Percentiles rank a stretch among this genome's conserved stretches.
Conservation (phyloP, 2,797 vertebrate genomes). For the Pteropus rufus region DNA sequence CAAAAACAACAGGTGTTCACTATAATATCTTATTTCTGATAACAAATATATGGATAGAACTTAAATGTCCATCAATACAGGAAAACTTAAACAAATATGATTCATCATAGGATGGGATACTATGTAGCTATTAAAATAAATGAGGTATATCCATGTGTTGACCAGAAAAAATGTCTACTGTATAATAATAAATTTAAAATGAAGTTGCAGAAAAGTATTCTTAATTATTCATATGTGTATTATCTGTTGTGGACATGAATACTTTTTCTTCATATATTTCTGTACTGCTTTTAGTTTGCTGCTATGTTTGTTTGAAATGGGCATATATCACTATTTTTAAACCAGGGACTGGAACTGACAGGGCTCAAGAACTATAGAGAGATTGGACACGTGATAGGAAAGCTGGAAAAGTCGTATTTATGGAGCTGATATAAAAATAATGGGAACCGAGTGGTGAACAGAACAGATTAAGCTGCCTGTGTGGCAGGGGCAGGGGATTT, state of each 20-base stretch:
- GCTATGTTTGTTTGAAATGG: background rate
- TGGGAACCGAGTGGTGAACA: background rate
- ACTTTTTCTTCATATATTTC: background rate
- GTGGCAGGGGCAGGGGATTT: background rate
- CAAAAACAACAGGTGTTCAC: background rate
- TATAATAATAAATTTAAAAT: slow-evolving; percentile 11
- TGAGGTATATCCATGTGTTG: background rate
- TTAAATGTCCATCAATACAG: background rate
- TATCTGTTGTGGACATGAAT: background rate
- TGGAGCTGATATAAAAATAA: background rate
- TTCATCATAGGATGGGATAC: background rate
- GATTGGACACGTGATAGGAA: background rate
- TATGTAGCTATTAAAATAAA: background rate
- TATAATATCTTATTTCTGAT: background rate
- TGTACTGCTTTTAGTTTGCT: background rate
- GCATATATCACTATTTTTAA: background rate
- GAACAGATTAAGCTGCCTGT: background rate
- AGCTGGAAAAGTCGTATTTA: background rate
- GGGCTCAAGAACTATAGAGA: background rate
- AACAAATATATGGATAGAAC: background rate
- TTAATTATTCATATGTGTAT: background rate
- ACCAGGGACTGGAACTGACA: background rate
- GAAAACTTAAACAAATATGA: background rate
- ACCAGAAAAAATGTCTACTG: background rate
- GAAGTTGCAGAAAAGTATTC: background rate